Base-by-base conservation (phyloP, 2,888 invertebrate genomes). In the Ormia ochracea region DNA sequence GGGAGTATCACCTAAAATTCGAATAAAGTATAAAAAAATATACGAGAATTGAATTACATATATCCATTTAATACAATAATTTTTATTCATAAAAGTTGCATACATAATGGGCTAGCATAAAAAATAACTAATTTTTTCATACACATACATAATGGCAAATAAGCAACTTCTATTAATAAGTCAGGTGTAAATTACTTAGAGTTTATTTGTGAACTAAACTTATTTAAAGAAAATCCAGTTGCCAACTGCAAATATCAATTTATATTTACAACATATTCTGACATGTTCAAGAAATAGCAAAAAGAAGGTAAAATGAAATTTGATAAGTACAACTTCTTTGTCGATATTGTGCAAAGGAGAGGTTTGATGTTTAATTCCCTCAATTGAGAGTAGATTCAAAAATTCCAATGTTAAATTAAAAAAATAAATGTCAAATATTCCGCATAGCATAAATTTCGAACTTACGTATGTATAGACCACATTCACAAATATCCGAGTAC, bases 1-100 rank as follows among this genome's bases (percentile, higher is more conserved):
- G 17, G 82, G 84, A 56, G 83, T 84, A 26, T 88, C 88, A 79
- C 88, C 87, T 87, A 84, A 54, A 77, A 77, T 65, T 63, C 56
- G 63, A 70, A 76, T 63, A 65, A 87, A 87, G 38, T 10, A 59
- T 28, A 58, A 52, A 48, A 23, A 36, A 12, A 56, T 21, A 17
- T 56, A 26, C n/a, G 36, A n/a, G n/a, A 54, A 54, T 36, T 23
- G 31, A 21, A n/a, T 31, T 45, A 21, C 21, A 33, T 33, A 48
- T 33, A 21, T n/a, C 21, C 33, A 21, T 54, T n/a, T 0, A 26
- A 38, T 14, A 58, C 58, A 38, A 3, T 23, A 21, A 21, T 33
- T 33, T 54, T 0, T 3, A 54, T 54, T 33, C 33, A n/a, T 21
- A 12, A 26, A 23, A 12, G 7, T 26, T 19, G 17, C 9, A 12